Evolutionary conservation across 2,797 vertebrate genomes (phyloP), one percentile per base, ranked within the genome.

Genomic region (Heteromormyrus szaboi): DNA sequence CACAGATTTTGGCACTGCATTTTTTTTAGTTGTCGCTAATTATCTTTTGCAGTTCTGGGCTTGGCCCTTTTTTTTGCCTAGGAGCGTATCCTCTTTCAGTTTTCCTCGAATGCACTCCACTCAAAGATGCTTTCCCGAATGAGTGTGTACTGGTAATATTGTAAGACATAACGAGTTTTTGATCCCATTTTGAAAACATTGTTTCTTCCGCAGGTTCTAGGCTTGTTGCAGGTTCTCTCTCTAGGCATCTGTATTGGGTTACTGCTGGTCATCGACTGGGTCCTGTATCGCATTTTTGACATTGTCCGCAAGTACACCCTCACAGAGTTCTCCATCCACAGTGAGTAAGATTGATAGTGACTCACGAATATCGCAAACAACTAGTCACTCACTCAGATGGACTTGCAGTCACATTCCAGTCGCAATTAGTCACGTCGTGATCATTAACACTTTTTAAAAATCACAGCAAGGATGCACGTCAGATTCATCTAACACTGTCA

Each of bases 251-350:
- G 97, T 86, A 90, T 96, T 0, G 9, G 93, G 33, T 48, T 96
- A 25, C 88, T 97, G 25, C 94, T 96, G 0, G 79, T 88, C 0
- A 90, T 97, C 0, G 97, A 99, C 92, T 92, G 93, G 87, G 89
- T 94, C 0, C 92, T 99, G 81, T 96, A 94, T 92, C 93, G 92
- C 8, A 46, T 96, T 6, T 95, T 99, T 44, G 93, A 95, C 90
- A 91, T 97, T 89, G 95, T 99, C 91, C 94, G 92, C 88, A 95
- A 91, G 37, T 96, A 98, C 91, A 96, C 96, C 22, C 92, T 94
- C 2, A 93, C 95, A 19, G 92, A 97, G 89, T 97, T 97, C 85
- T 95, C 96, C 86, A 91, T 98, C 91, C 95, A 91, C 87, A 96
- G 97, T 98, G 92, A 97, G 96, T 90, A 65, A 90, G 86, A 89